Percentiles rank a stretch among this genome's conserved stretches.
These are phyloP conservation scores for Oxystoma pomonae DNA, from an alignment of 2,888 invertebrate species.

Conservation along the genomic window DNA sequence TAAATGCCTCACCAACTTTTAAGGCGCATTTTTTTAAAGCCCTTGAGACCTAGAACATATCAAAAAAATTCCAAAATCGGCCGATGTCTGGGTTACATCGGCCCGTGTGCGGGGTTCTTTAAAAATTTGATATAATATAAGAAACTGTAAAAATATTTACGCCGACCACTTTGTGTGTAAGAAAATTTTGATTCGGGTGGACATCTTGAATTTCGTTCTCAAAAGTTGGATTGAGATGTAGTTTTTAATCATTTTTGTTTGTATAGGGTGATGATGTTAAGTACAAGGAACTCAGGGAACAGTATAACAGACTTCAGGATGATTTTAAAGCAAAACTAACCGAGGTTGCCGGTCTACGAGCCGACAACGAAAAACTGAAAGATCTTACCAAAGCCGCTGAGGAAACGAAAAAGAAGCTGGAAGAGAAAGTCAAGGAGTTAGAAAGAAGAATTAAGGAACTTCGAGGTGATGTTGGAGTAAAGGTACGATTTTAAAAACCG, in stretches of 20 bases:
- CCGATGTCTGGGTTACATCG: too few relatives aligned
- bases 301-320: constrained; percentile 61
- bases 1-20: too few relatives aligned
- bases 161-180: background rate
- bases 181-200: too few relatives aligned
- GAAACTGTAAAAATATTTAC: too few relatives aligned
- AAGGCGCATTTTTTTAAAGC: too few relatives aligned
- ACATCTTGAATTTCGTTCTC: too few relatives aligned
- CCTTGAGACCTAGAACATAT: too few relatives aligned
- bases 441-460: constrained; percentile 51
- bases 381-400: constrained; percentile 44
- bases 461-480: constrained; percentile 42
- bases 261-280: constrained; percentile 51
- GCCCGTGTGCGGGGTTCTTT: too few relatives aligned
- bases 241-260: background rate
- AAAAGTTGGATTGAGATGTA: too few relatives aligned
- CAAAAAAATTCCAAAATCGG: too few relatives aligned
- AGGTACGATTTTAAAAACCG: too few relatives aligned
- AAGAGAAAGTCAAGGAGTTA: constrained; percentile 56
- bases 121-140: too few relatives aligned
- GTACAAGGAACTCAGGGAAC: constrained; percentile 56
- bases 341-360: constrained; percentile 57
- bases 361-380: constrained; percentile 51
- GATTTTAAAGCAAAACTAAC: constrained; percentile 64
- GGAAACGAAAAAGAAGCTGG: constrained; percentile 53